Base-by-base conservation (phyloP, 2,113 vertebrate genomes). In the Orcinus orca region DNA sequence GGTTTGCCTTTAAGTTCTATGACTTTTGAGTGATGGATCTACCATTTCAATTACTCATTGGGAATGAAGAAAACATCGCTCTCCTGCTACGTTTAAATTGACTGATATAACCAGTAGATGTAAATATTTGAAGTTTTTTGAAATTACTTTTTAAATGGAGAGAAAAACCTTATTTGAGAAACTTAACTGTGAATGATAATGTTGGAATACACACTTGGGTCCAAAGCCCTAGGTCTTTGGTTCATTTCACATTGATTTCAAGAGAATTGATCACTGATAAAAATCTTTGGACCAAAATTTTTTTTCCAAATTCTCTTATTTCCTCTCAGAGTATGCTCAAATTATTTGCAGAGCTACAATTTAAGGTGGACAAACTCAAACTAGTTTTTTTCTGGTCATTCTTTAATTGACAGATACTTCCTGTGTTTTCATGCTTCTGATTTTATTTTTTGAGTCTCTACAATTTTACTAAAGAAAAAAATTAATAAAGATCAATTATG, bases 121-220 rank as follows among this genome's bases (percentile, higher is more conserved):
- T 77, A 83, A 95, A 79, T 12, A 50, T 50, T 73, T 36, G 31
- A 84, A 76, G 13, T 60, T 60, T 53, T 93, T 85, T 84, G 6
- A 89, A 76, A 82, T 89, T 58, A 33, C 8, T 86, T 94, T 63
- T 50, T 82, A 92, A 96, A 50, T 68, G 58, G 29, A 93, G 25
- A 53, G 4, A 76, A 90, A 90, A 31, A 29, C 36, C 9, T 62
- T 55, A 92, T 23, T 62, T 85, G 13, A 25, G 3, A 77, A n/a
- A 44, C 25, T 88, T 55, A 74, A 74, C 73, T 94, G 26, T 84
- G n/a, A 93, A 38, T 10, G 21, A 73, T 47, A 15, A 88, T n/a
- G 4, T 33, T 87, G 20, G 11, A 5, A 29, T 79, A 58, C 11
- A 85, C 4, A 50, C 4, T 55, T 68, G 14, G 3, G 2, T 41